Conservation (phyloP, 2,797 vertebrate species). For the Xerus rutilus region DNA sequence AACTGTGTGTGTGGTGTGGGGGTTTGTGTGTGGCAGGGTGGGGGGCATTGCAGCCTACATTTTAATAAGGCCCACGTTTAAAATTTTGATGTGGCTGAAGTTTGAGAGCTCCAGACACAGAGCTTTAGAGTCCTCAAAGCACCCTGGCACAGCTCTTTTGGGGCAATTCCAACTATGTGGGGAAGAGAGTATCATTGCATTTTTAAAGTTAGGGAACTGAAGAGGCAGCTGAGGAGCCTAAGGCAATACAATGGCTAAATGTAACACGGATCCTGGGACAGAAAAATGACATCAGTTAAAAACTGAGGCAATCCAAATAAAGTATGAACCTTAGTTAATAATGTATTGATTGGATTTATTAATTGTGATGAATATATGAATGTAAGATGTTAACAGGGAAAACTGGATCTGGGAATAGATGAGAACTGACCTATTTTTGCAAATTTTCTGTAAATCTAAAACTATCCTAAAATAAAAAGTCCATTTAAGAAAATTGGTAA, state of each 20-base stretch:
- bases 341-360: neutral
- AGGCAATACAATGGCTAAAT: neutral
- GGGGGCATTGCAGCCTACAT: neutral
- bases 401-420: neutral
- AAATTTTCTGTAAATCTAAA: constrained; percentile 1
- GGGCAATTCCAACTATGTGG: neutral
- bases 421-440: neutral
- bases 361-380: neutral
- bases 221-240: neutral
- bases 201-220: constrained; percentile 3
- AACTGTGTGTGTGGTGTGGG: neutral
- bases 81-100: neutral
- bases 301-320: neutral
- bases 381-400: neutral
- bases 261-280: neutral
- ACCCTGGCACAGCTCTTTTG: neutral
- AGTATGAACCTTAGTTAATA: neutral
- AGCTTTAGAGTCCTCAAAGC: neutral
- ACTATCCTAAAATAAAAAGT: neutral
- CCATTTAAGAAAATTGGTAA: neutral
- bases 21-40: no score
- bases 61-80: neutral
- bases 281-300: neutral
- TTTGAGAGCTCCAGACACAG: neutral
- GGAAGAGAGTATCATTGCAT: neutral